These are phyloP conservation scores for Agelas oroides DNA, from an alignment of 37 sponge, comb jelly and placozoan species.

Conservation along the genomic window DNA sequence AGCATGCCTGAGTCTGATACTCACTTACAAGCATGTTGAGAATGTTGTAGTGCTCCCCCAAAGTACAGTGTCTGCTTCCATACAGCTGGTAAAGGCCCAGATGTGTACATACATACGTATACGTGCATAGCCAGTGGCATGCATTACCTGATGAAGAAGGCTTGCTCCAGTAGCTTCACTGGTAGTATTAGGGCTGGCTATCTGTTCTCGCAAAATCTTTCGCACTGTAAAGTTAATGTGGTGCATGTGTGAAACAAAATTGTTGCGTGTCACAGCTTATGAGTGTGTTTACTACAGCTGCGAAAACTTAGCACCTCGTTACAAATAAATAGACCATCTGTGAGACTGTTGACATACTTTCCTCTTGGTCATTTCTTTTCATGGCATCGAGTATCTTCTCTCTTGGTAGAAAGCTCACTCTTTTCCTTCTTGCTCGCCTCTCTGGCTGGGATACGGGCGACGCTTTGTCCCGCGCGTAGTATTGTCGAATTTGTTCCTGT, in stretches of 20 bases:
- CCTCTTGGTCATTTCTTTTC: conserved; percentile 37
- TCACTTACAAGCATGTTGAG: too few species aligned
- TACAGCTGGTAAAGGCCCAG: too few species aligned
- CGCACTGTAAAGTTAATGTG: neutral
- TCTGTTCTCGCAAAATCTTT: conserved; percentile 18
- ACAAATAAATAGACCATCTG: neutral
- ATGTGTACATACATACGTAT: too few species aligned
- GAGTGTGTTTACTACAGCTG: too few species aligned
- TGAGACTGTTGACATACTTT: conserved; percentile 48
- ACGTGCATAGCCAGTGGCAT: too few species aligned
- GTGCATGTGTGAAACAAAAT: too few species aligned
- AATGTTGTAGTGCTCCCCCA: too few species aligned
- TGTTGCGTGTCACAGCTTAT: too few species aligned
- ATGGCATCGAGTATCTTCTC: conserved; percentile 56
- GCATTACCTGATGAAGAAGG: conserved; percentile 68
- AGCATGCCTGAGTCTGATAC: too few species aligned
- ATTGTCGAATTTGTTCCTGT: conserved; percentile 49
- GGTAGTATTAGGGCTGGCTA: conserved; percentile 28
- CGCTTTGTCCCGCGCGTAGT: conserved; percentile 53
- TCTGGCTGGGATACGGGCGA: too few species aligned
- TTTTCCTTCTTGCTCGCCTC: neutral
- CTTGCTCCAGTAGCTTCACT: conserved; percentile 66
- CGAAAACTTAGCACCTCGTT: too few species aligned
- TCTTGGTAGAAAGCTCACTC: conserved; percentile 29
- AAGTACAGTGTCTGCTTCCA: too few species aligned